phyloP scores from a whole-genome alignment of 2,888 invertebrate species.

The Chrysolina americana region DNA sequence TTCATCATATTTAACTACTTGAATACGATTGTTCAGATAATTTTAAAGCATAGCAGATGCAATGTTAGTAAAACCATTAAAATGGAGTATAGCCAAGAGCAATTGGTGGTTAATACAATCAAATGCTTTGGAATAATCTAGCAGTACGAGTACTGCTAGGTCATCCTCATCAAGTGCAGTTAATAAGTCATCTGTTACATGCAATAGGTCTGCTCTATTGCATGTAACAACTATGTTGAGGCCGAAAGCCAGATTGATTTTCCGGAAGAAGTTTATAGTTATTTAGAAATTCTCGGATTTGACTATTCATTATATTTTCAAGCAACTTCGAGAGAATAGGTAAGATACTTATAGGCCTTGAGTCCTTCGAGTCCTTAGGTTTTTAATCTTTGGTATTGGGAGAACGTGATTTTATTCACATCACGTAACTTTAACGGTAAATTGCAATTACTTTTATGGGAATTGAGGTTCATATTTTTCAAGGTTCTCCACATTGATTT shows the following conservation, averaged over 20 bases:
- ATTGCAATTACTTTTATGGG: neutral
- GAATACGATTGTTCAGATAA: too few species aligned
- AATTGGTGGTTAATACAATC: too few species aligned
- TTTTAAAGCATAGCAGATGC: too few species aligned
- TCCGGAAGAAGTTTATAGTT: neutral
- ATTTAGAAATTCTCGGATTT: conserved; percentile 1
- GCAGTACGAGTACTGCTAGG: too few species aligned
- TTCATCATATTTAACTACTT: too few species aligned
- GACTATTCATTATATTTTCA: neutral
- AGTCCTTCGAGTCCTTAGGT: neutral
- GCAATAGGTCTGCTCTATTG: too few species aligned
- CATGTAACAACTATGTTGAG: conserved; percentile 1
- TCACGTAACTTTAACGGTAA: neutral
- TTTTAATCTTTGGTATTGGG: neutral
- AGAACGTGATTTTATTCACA: neutral
- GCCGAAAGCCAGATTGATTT: neutral
- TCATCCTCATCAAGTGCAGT: too few species aligned
- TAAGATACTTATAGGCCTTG: conserved; percentile 9
- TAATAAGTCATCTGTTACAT: too few species aligned
- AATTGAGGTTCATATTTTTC: neutral
- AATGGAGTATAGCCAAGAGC: too few species aligned
- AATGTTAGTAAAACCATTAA: too few species aligned
- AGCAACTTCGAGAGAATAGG: conserved; percentile 4
- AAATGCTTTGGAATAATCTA: too few species aligned
- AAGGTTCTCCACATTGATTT: conserved; percentile 1